A percentile compares a stretch with the other conserved stretches of the same genome.
Evolutionary conservation across 2,888 invertebrate genomes (phyloP).

Genomic region (Lacanobia wlatinum): DNA sequence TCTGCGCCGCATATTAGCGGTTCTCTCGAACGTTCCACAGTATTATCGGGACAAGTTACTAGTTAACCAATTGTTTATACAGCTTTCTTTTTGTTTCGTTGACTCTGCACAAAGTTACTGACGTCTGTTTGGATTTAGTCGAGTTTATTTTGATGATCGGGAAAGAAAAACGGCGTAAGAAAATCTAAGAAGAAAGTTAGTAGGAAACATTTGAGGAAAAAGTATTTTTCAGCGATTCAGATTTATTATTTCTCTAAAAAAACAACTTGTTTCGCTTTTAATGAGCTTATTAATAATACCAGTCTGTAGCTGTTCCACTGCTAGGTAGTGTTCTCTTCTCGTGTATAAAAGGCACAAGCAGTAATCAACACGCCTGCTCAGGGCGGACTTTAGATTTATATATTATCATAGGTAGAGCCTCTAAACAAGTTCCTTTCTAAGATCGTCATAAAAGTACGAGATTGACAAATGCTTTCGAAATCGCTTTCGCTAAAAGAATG

Average conservation of each 20-base stretch:
- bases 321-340: too few species aligned
- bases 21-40: not conserved
- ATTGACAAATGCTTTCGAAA: too few species aligned
- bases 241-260: too few species aligned
- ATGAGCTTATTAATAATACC: too few species aligned
- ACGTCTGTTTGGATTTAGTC: not conserved
- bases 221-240: not conserved
- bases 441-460: too few species aligned
- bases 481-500: too few species aligned
- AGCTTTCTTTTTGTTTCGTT: constrained; percentile 13
- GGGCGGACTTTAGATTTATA: too few species aligned
- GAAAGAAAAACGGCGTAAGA: not conserved
- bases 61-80: constrained; percentile 37
- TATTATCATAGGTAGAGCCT: too few species aligned
- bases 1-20: not conserved
- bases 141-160: constrained; percentile 21
- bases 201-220: not conserved
- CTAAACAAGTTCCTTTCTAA: too few species aligned
- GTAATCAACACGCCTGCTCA: too few species aligned
- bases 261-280: not conserved
- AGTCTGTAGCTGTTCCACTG: too few species aligned
- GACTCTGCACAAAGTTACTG: constrained; percentile 17
- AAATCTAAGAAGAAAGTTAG: not conserved
- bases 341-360: too few species aligned
- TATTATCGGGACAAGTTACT: constrained; percentile 26